A percentile compares a stretch with the other conserved stretches of the same genome.
Evolutionary conservation across 2,797 vertebrate species (phyloP).

Genomic region (Spinus olivaceus): DNA sequence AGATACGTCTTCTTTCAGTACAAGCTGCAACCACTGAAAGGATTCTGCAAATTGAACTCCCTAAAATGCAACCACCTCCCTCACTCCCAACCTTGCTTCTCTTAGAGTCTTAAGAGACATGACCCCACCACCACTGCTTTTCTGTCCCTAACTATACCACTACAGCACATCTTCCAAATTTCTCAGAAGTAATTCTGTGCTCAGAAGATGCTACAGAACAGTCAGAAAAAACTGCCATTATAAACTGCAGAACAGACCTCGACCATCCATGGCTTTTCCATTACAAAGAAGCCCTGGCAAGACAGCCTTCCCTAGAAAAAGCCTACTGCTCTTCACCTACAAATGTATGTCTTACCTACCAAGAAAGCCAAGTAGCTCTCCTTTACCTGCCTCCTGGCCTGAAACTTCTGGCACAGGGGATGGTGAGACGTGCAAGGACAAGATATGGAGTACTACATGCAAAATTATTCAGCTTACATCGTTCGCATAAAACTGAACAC

Average conservation of each 20-base stretch:
- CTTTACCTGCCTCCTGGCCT: background rate
- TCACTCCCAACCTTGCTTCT: background rate
- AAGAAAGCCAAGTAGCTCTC: background rate
- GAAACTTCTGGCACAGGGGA: background rate
- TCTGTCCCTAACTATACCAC: background rate
- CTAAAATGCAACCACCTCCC: background rate
- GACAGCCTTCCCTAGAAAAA: background rate
- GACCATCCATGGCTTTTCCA: background rate
- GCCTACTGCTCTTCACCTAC: background rate
- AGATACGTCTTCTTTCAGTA: background rate
- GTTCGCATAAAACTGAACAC: background rate
- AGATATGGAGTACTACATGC: background rate
- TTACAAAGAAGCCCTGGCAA: background rate
- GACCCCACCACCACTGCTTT: background rate
- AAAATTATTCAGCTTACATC: background rate
- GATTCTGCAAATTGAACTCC: background rate
- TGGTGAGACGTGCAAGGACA: background rate
- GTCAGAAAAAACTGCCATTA: background rate
- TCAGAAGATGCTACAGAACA: background rate
- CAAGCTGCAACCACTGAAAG: background rate
- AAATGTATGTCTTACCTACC: fast-evolving
- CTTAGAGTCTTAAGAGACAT: background rate
- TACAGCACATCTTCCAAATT: background rate
- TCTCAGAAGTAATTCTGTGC: background rate
- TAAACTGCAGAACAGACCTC: background rate